Percentiles rank a stretch among this genome's conserved stretches.
These are phyloP conservation scores for Gryllus longicercus DNA, from an alignment of 2,888 invertebrate species.

Conservation along the genomic window DNA sequence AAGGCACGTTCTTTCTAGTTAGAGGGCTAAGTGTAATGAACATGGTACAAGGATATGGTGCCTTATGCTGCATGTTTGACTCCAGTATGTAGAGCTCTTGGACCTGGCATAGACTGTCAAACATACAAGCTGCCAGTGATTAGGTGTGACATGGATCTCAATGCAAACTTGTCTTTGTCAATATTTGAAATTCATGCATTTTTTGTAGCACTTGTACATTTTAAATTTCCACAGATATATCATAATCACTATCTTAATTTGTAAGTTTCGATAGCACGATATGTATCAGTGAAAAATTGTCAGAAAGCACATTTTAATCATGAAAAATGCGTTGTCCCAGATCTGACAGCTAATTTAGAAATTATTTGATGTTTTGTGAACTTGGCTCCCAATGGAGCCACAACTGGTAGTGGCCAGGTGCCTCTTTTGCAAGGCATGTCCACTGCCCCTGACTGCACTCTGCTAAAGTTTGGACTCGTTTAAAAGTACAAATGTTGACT, in stretches of 20 bases:
- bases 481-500: background rate
- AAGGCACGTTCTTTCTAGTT: background rate
- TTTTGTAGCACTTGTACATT: constrained; percentile 5
- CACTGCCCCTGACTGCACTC: background rate
- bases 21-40: background rate
- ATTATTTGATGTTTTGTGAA: background rate
- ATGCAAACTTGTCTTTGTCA: too few relatives aligned
- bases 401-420: background rate
- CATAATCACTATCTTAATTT: background rate
- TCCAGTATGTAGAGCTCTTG: background rate
- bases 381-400: background rate
- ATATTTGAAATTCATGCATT: background rate
- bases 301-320: too few relatives aligned
- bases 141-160: too few relatives aligned
- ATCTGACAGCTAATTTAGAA: background rate
- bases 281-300: background rate
- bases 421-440: background rate
- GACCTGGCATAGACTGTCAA: too few relatives aligned
- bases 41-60: background rate
- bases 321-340: background rate
- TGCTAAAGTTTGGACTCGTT: background rate
- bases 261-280: background rate
- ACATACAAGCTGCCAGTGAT: too few relatives aligned
- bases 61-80: background rate
- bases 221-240: constrained; percentile 2